Base-by-base conservation (phyloP, 2,888 invertebrate species). In the Acrocyrtus sp. region DNA sequence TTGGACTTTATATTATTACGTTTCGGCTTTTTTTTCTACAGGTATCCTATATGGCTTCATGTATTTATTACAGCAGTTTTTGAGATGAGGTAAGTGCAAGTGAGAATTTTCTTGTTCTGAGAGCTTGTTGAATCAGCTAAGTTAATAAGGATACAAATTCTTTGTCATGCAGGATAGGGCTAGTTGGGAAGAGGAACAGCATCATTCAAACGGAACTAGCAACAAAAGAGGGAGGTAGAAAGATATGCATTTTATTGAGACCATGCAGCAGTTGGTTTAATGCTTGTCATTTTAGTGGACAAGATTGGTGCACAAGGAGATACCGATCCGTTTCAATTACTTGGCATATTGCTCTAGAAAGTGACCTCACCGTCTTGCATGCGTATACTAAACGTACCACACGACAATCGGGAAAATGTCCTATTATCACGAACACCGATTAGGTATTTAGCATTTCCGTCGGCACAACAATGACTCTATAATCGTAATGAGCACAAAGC, bases 191-290 rank as follows among this genome's bases (percentile, higher is more conserved):
- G 34, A 62, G 41, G 62, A 24, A 51, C 51, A 43, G 65, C 47
- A 21, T 43, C 29, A 57, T n/a, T 58, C 57, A 67, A 24, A 26
- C 58, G 57, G 58, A 67, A 67, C 66, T 58, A 67, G 58, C 66
- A 56, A 29, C 51, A 62, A 48, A 21, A 3, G n/a, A 5, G 45
- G 45, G 17, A 21, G 21, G 21, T 19, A 34, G 24, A 24, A 29
- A 41, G 21, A 56, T n/a, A 48, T 48, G 29, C 53, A n/a, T 27
- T 27, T 29, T 26, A 27, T 27, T 2, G 15, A 26, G 29, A 29
- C 6, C 17, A 53, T 29, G 17, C n/a, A 53, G 17, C n/a, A n/a
- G 15, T 41, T 41, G 8, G 17, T 15, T 41, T 4, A n/a, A n/a
- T n/a, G 17, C 17, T 41, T 41, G 41, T n/a, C 41, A 41, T 41